These are phyloP conservation scores for Psix sp. DNA, from an alignment of 1,140 invertebrate genomes.

Conservation along the genomic window DNA sequence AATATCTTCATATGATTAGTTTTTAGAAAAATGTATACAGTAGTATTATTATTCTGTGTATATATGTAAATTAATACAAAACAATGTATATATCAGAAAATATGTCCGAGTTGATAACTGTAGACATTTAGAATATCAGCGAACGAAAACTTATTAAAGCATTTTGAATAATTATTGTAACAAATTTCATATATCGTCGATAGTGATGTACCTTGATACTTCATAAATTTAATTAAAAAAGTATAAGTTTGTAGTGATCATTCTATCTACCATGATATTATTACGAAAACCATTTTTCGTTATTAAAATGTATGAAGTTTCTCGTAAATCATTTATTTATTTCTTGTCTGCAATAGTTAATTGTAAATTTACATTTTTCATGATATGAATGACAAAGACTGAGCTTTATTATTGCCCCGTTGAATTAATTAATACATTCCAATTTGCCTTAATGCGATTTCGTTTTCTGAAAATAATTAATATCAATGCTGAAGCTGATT, in stretches of 20 bases:
- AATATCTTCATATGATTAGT: neutral
- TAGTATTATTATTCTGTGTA: constrained; percentile 2
- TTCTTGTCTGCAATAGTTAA: too few relatives aligned
- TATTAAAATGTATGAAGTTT: too few relatives aligned
- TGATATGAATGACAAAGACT: constrained; percentile 23
- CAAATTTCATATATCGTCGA: too few relatives aligned
- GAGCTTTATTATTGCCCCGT: constrained; percentile 3
- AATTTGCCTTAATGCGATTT: constrained; percentile 46
- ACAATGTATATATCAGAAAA: too few relatives aligned
- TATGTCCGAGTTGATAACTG: too few relatives aligned
- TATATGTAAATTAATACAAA: constrained; percentile 10
- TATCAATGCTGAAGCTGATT: neutral
- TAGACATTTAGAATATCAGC: constrained; percentile 9
- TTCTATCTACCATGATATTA: too few relatives aligned
- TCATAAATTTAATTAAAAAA: neutral
- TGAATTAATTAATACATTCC: constrained; percentile 40
- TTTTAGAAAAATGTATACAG: constrained; percentile 13
- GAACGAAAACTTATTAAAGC: constrained; percentile 51
- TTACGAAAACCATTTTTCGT: too few relatives aligned
- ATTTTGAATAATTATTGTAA: constrained; percentile 42
- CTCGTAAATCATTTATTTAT: too few relatives aligned
- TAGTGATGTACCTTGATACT: neutral
- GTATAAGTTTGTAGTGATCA: too few relatives aligned
- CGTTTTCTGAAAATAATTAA: constrained; percentile 30
- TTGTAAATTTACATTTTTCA: neutral